phyloP scores from a whole-genome alignment of 2,797 vertebrate species.

The Rhinoraja longicauda region DNA sequence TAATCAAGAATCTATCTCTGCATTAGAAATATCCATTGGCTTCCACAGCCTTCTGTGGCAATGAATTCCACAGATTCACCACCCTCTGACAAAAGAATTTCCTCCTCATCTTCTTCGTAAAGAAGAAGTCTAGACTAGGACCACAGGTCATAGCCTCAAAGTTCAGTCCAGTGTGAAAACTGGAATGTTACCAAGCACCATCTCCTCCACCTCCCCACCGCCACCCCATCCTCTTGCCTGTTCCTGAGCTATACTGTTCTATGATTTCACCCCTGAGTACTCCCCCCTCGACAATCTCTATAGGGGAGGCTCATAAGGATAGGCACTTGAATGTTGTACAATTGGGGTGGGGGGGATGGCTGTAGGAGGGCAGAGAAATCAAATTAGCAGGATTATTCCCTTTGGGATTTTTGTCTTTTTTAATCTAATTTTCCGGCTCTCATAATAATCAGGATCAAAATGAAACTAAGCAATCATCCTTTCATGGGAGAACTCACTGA shows the following conservation, averaged over 20 bases:
- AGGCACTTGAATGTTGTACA: not conserved
- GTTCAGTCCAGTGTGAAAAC: not conserved
- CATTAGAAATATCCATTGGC: too few species aligned
- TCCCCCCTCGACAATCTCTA: not conserved
- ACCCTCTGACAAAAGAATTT: too few species aligned
- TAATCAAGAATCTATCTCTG: too few species aligned
- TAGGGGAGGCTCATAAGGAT: not conserved
- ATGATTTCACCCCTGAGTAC: too few species aligned
- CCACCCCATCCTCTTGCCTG: too few species aligned
- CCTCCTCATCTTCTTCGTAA: too few species aligned
- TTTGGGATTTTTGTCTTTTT: not conserved
- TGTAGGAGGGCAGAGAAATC: not conserved
- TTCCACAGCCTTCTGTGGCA: too few species aligned
- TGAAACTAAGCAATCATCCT: not conserved
- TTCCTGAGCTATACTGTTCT: too few species aligned
- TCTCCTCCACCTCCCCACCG: not conserved
- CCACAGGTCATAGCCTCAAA: too few species aligned
- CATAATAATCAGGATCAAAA: constrained; percentile 19
- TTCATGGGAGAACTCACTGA: not conserved
- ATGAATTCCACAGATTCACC: too few species aligned
- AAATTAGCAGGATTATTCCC: not conserved
- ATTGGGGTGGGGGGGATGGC: not conserved
- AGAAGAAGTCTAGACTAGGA: too few species aligned
- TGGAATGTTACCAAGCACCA: not conserved
- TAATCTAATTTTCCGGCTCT: not conserved